Evolutionary conservation across 2,888 invertebrate genomes (phyloP), one percentile per base, ranked within the genome.

Genomic region (Drosophila dives): DNA sequence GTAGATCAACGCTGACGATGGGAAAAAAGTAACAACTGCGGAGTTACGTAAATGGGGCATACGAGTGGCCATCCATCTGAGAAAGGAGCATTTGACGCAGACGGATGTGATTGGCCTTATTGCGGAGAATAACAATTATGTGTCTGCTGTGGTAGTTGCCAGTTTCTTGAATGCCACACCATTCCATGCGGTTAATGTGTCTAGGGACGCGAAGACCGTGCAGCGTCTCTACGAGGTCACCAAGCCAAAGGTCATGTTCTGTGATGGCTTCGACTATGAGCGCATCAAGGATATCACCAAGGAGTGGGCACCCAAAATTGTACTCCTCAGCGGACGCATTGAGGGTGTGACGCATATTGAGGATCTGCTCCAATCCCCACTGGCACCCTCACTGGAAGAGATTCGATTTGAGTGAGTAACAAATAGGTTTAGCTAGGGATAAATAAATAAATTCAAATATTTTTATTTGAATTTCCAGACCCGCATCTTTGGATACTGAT

Each of bases 211-310:
- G 2, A 34, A 49, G 11, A 42, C 78, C 0, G 55, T 83, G 34
- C 62, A 29, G 74, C 64, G 51, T 32, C 75, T 86, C 0, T 88
- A 50, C 12, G 34, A 20, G 3, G 51, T 72, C 10, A 86, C 88
- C 8, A 83, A 78, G 55, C 90, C 90, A 20, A 84, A 83, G 70
- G 54, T 90, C 34, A 78, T 91, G 60, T 90, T 90, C 50, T 90
- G 91, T 53, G 90, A 90, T 64, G 74, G 50, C 2, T 32, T 60
- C 0, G 72, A 72, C 58, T 87, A 84, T 45, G 73, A 76, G 33
- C 70, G 74, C 33, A 80, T 89, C 15, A 81, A 80, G 59, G 69
- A 77, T 12, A 54, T 79, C 32, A 59, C 86, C 12, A 61, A 80
- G 8, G 81, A 78, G 29, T 71, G 87, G 61, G 26, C 72, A 0